A percentile compares a stretch with the other conserved stretches of the same genome.
phyloP scores from a whole-genome alignment of 2,797 vertebrate species.

The Microctenopoma stevenorrisi region DNA sequence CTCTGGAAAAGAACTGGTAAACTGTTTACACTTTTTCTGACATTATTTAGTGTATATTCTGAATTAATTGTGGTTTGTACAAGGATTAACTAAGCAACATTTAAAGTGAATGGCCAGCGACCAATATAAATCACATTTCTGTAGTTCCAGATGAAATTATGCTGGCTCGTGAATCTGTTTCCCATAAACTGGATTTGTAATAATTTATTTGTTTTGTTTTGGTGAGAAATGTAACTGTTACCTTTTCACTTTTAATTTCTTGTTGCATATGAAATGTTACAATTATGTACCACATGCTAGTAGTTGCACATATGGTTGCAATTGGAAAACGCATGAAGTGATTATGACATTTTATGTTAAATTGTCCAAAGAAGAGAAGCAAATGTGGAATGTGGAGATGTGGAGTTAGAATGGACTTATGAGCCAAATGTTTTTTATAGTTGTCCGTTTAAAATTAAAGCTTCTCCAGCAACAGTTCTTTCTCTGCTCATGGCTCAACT shows the following conservation, averaged over 20 bases:
- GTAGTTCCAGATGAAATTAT: not conserved
- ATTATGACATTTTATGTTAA: slow-evolving; percentile 5
- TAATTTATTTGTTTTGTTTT: not conserved
- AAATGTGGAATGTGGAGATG: not conserved
- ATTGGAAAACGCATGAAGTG: slow-evolving; percentile 1
- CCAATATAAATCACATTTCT: not conserved
- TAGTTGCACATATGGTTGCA: slow-evolving; percentile 12
- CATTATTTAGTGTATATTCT: not conserved
- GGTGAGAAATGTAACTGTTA: not conserved
- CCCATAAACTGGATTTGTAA: not conserved
- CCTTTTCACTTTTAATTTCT: not conserved
- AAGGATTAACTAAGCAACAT: not conserved
- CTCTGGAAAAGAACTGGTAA: not conserved
- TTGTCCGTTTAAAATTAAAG: not conserved
- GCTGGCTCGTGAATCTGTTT: not conserved
- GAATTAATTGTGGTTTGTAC: not conserved
- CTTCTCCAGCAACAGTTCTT: not conserved
- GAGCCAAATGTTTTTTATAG: not conserved
- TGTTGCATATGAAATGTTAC: not conserved
- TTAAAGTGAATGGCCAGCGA: not conserved
- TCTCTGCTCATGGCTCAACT: not conserved
- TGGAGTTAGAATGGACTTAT: not conserved
- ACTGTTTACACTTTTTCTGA: not conserved
- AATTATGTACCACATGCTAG: not conserved
- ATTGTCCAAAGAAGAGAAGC: not conserved